Base-by-base conservation (phyloP, 2,888 invertebrate genomes). In the Cataglyphis rosenhaueri region DNA sequence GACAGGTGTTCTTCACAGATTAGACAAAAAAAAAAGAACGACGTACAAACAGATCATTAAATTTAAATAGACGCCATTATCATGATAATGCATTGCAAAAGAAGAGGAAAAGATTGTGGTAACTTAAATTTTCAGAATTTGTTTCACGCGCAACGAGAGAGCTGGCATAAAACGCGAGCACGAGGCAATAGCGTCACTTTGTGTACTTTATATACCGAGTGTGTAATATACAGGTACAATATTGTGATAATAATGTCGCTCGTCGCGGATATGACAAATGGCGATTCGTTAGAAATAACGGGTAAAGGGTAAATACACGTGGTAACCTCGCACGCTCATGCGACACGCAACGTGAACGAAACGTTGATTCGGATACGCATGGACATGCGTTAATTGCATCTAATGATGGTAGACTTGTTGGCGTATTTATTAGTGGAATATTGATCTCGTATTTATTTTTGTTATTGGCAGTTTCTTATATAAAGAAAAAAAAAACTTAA, bases 1-100 rank as follows among this genome's bases (percentile, higher is more conserved):
- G 79, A 83, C 88, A 82, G 83, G 25, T 88, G 83, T 21, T 84
- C 74, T 82, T 59, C 61, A 84, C 57, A 85, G 12, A 38, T 10
- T 29, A 41, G 29, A 15, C 44, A 55, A 71, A 82, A 66, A 74
- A 66, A 71, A 41, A 9, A 44, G 9, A 64, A 12, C 35, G 55
- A 59, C 29, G 25, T 38, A 38, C 44, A 18, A 57, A 59, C 21
- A 35, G 59, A 68, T 57, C 21, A 2, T 59, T 78, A 70, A 78
- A 78, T 44, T 78, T 55, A 55, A 15, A 25, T 4, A 18, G 44
- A 5, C 1, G 44, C 18, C 8, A 18, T 61, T 18, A 61, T 29
- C 8, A 29, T 32, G 18, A 61, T 29, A 9, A 29, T 9, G 21
- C 12, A 57, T 61, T 29, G 61, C 15, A n/a, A 32, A 52, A 15